Evolutionary conservation across 2,888 invertebrate species (phyloP).

Genomic region (Agapostemon virescens): DNA sequence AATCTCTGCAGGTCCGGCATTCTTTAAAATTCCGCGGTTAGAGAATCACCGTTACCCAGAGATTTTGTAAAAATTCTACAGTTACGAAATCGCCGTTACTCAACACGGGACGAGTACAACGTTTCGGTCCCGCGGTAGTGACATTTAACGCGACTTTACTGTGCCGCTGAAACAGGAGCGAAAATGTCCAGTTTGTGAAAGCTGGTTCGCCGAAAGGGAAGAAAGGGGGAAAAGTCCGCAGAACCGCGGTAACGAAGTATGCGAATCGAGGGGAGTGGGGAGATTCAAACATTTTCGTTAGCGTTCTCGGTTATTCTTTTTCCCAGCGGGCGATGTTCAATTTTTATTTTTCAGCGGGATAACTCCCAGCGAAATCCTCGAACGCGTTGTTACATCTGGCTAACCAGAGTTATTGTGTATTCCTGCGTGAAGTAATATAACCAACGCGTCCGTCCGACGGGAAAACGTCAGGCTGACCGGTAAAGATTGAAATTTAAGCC

Average conservation of each 20-base stretch:
- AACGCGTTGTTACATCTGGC: constrained; percentile 39
- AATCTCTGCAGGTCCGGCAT: neutral
- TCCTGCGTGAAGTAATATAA: constrained; percentile 39
- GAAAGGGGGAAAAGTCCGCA: neutral
- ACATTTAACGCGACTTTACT: too few species aligned
- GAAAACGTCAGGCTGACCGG: constrained; percentile 33
- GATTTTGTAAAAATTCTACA: too few species aligned
- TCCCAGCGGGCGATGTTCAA: neutral
- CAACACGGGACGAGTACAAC: too few species aligned
- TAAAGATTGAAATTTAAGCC: constrained; percentile 60
- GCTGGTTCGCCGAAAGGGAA: neutral
- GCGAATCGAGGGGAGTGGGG: neutral
- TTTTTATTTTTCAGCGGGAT: neutral
- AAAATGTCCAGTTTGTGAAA: neutral
- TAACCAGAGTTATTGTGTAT: constrained; percentile 25
- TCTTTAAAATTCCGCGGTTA: neutral
- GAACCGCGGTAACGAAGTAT: neutral
- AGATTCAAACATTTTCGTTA: neutral
- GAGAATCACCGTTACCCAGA: neutral
- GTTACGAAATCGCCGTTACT: too few species aligned
- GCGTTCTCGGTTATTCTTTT: neutral
- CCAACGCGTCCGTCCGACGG: neutral
- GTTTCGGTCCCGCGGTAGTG: too few species aligned
- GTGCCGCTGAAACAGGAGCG: neutral
- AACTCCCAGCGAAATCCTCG: constrained; percentile 18